These are phyloP conservation scores for Acanthurus tractus DNA, from an alignment of 2,797 vertebrate species.

Conservation along the genomic window DNA sequence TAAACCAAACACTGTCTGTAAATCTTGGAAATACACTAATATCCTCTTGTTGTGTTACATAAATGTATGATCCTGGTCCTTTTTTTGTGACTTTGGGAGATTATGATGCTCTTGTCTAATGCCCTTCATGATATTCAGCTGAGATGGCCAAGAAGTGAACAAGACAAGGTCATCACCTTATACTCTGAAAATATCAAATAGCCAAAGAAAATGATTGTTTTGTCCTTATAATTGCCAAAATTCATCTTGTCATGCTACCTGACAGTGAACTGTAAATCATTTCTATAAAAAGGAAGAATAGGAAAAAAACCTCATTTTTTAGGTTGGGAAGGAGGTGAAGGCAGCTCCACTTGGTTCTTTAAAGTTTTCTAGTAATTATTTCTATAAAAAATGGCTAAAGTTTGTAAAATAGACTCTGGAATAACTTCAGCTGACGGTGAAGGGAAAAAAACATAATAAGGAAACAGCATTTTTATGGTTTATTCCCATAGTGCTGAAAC, in stretches of 20 bases:
- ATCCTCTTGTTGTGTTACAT: conserved; percentile 11
- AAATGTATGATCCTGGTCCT: conserved; percentile 6
- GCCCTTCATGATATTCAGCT: neutral
- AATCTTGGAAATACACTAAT: conserved; percentile 15
- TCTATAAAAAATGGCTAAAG: neutral
- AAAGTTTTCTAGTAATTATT: neutral
- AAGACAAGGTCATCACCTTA: conserved; percentile 11
- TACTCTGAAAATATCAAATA: conserved; percentile 19
- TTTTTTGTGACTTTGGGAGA: conserved; percentile 16
- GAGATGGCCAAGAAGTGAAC: conserved; percentile 3
- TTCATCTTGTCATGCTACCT: neutral
- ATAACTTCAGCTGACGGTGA: conserved; percentile 3
- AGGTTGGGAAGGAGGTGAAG: neutral
- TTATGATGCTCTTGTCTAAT: conserved; percentile 24
- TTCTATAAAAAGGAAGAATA: neutral
- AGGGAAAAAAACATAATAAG: conserved; percentile 7
- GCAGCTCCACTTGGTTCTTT: neutral
- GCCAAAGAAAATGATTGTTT: neutral
- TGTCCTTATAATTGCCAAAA: conserved; percentile 7
- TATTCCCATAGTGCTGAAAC: conserved; percentile 2
- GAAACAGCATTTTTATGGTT: conserved; percentile 2
- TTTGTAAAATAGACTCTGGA: neutral
- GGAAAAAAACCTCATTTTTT: neutral
- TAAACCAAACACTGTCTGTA: conserved; percentile 34
- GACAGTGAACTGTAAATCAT: neutral